Evolutionary conservation across 2,888 invertebrate genomes (phyloP), one percentile per base, ranked within the genome.

Genomic region (Hyposoter dolosus): DNA sequence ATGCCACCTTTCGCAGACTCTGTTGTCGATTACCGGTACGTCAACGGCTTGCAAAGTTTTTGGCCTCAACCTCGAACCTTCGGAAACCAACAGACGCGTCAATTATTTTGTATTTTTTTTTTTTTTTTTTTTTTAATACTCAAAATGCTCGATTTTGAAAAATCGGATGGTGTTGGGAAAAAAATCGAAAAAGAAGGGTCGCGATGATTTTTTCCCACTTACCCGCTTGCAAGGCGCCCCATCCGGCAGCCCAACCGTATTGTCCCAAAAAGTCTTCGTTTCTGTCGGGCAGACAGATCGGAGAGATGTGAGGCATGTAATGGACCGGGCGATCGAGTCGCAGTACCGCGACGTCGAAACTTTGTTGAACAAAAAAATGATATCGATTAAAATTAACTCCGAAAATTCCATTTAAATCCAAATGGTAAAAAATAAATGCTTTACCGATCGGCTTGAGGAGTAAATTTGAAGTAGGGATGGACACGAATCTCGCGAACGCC

Each of bases 401-500:
- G 28, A 15, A 45, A 68, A n/a, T 3, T 72, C 15, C 10, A 15
- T 72, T 19, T 5, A 2, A 19, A 53, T 47, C 35, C 0, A 40
- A 15, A 17, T 5, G 45, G 28, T 6, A 56, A 40, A 32, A 43
- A n/a, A 40, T 3, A 60, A 71, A 53, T 50, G 71, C 28, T 63
- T 86, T 88, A 93, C 93, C 93, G 95, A 92, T 97, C 97, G 0
- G 98, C 98, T 94, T 98, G 98, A 0, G 98, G 98, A 0, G 98
- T 98, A 94, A 98, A 98, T 94, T 97, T 97, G 95, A 98, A 98
- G 93, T 98, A 97, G 0, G 98, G 98, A 94, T 98, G 98, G 35
- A 98, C 97, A 93, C 98, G 96, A 89, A 98, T 98, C 89, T 97
- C 96, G 65, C 98, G 95, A n/a, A 98, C 98, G 45, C 98, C 98